Evolutionary conservation across 2,113 vertebrate genomes (phyloP).

Genomic region (Zosterops pallidus): DNA sequence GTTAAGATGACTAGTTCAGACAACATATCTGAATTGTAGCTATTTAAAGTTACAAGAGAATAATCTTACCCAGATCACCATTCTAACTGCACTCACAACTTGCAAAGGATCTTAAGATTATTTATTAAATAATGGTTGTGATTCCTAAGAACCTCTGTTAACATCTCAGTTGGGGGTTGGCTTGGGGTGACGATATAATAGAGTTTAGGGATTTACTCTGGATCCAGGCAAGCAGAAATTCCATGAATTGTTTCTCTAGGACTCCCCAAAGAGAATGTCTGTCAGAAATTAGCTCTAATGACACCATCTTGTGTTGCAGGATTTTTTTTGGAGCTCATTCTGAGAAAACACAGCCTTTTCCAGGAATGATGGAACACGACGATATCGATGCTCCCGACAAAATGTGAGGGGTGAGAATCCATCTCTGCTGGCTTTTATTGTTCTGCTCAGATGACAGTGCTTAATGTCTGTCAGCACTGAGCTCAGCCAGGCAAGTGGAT

Average conservation of each 20-base stretch:
- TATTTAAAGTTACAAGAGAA: neutral
- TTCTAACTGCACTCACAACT: neutral
- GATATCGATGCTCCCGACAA: neutral
- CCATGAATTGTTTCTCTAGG: neutral
- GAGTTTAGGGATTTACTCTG: neutral
- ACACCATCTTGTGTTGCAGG: neutral
- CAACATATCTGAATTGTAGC: neutral
- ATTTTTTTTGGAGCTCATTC: neutral
- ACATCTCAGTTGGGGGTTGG: fast-evolving
- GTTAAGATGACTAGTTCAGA: neutral
- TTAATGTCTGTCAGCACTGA: neutral
- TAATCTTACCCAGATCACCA: neutral
- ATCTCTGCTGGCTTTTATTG: neutral
- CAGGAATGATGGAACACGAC: neutral
- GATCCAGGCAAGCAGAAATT: neutral
- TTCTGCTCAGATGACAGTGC: neutral
- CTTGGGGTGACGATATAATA: neutral
- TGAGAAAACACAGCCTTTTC: neutral
- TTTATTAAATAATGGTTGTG: neutral
- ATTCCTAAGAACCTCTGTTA: neutral
- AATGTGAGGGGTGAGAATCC: neutral
- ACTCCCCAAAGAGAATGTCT: neutral
- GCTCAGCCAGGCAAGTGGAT: neutral
- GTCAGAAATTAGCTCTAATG: neutral
- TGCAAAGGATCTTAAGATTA: neutral